Percentiles rank a stretch among this genome's conserved stretches.
phyloP scores from a whole-genome alignment of 2,888 invertebrate species.

The Drosophila helvetica region DNA sequence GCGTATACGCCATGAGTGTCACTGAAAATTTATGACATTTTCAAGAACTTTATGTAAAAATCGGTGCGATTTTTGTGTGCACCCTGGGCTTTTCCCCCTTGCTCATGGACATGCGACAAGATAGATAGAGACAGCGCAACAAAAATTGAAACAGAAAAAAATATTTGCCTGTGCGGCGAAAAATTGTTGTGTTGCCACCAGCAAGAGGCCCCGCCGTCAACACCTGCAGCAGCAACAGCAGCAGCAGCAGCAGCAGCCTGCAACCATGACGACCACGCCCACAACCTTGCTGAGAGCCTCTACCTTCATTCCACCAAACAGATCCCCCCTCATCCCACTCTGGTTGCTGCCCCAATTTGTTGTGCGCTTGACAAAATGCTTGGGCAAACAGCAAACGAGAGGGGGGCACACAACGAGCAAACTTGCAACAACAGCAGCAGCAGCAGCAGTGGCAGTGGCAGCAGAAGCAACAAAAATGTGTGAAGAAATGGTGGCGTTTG shows the following conservation, averaged over 20 bases:
- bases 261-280: conserved; percentile 45
- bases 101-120: not conserved
- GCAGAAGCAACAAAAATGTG: conserved; percentile 19
- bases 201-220: conserved; percentile 33
- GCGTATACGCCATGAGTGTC: conserved; percentile 57
- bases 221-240: conserved; percentile 41
- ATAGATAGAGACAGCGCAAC: conserved; percentile 5
- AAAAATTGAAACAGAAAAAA: conserved; percentile 2
- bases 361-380: conserved; percentile 66
- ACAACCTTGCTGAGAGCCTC: conserved; percentile 6
- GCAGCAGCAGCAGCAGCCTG: conserved; percentile 28
- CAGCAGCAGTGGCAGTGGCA: conserved; percentile 14
- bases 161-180: conserved; percentile 22
- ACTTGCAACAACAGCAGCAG: conserved; percentile 14
- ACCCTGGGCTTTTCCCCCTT: not conserved
- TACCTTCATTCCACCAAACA: not conserved
- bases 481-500: not conserved
- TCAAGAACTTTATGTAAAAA: conserved; percentile 32
- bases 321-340: not conserved
- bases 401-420: conserved; percentile 12
- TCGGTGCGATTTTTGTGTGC: conserved; percentile 13
- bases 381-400: conserved; percentile 44
- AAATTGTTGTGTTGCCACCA: conserved; percentile 25
- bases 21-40: conserved; percentile 58
- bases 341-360: conserved; percentile 31